Evolutionary conservation across 1,140 invertebrate genomes (phyloP).

Genomic region (Choristoneura fumiferana): DNA sequence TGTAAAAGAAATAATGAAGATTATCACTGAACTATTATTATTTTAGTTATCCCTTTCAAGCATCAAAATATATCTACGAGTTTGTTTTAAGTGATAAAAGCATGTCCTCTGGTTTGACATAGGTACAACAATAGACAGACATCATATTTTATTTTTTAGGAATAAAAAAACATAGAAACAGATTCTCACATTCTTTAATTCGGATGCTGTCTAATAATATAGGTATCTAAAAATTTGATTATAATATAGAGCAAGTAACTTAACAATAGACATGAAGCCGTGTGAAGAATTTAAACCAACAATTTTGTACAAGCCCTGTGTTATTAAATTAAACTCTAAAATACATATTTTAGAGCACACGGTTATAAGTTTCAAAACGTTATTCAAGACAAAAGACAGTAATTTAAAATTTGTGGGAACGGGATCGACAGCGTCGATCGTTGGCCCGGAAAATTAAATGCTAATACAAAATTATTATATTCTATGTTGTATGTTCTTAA

Average conservation of each 20-base stretch:
- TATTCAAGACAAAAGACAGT: slow-evolving; percentile 34
- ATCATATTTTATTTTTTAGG: too few relatives aligned
- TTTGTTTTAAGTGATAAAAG: too few relatives aligned
- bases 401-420: slow-evolving; percentile 56
- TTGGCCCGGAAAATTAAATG: slow-evolving; percentile 71
- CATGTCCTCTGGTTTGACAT: too few relatives aligned
- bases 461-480: slow-evolving; percentile 70
- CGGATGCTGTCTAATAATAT: too few relatives aligned
- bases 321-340: slow-evolving; percentile 11
- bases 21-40: too few relatives aligned
- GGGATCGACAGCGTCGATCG: slow-evolving; percentile 45
- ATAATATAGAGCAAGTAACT: neutral
- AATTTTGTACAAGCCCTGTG: neutral
- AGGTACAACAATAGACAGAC: too few relatives aligned
- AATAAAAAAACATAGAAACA: too few relatives aligned
- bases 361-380: slow-evolving; percentile 11
- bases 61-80: too few relatives aligned
- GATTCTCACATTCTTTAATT: too few relatives aligned
- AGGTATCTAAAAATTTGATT: too few relatives aligned
- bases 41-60: too few relatives aligned
- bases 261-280: neutral
- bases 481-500: slow-evolving; percentile 59
- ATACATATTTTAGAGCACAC: neutral
- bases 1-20: too few relatives aligned
- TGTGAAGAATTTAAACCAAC: slow-evolving; percentile 2